Evolutionary conservation across 2,797 vertebrate species (phyloP), one percentile per base, ranked within the genome.

Genomic region (Myioborus melanocephalus): DNA sequence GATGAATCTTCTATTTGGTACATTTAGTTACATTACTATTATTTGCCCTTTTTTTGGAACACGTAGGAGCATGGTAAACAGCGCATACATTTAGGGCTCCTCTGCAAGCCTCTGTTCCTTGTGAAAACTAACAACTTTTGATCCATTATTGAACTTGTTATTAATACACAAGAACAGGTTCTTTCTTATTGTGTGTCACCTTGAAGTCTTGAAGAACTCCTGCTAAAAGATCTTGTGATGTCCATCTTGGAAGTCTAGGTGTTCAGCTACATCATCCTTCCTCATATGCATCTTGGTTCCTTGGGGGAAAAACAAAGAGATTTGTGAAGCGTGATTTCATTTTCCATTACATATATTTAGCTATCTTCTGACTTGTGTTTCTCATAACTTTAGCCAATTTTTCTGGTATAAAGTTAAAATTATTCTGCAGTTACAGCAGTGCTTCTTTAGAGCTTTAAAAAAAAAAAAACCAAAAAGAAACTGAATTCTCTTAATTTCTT

Each of bases 31-130:
- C 3, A 2, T 69, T 61, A 23, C 41, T 53, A 12, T 46, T 55
- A 13, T 34, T 86, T 82, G 12, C 10, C 27, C 17, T 32, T 41
- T 65, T 79, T 30, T 64, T 77, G 60, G 63, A 83, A 44, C 0
- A 0, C 1, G 3, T 75, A 18, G 0, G 7, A 8, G 5, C n/a
- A 7, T 46, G 32, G 21, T 24, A 22, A 64, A 15, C 27, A 71
- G 32, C 27, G n/a, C 6, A 7, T 59, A 79, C 5, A 5, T 69
- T 69, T 43, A 87, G 56, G 39, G 10, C 26, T 79, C n/a, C 55
- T 82, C 52, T 79, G 56, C 34, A 23, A 63, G 32, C 6, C 83
- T 55, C 18, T 1, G 0, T 65, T 89, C 22, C n/a, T 41, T 77
- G 19, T 64, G 52, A 66, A 87, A 84, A 59, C 2, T 4, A 68